phyloP scores from a whole-genome alignment of 1,140 invertebrate genomes.

The Pemphigus obesinymphae region DNA sequence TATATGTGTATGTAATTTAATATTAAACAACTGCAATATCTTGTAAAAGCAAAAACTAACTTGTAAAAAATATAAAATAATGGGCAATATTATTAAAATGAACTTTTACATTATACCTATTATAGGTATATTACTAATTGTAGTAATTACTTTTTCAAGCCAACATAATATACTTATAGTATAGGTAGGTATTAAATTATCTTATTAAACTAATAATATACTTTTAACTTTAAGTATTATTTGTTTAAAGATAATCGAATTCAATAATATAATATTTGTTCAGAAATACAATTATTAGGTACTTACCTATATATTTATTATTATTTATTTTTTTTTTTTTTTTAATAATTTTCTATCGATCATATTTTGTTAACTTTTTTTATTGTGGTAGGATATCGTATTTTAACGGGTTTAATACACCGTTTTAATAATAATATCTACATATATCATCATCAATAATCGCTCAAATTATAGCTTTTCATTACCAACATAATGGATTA shows the following conservation, averaged over 20 bases:
- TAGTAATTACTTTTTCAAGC: too few relatives aligned
- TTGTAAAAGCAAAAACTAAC: not conserved
- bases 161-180: too few relatives aligned
- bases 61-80: not conserved
- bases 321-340: too few relatives aligned
- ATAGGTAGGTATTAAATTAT: too few relatives aligned
- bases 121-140: too few relatives aligned
- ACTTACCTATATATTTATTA: too few relatives aligned
- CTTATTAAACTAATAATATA: too few relatives aligned
- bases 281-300: too few relatives aligned
- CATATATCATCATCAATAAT: not conserved
- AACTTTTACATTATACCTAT: too few relatives aligned
- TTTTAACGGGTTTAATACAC: not conserved
- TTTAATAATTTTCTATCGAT: not conserved
- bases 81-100: not conserved
- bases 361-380: not conserved
- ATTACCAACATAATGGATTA: not conserved
- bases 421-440: not conserved
- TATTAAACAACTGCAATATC: not conserved
- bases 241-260: too few relatives aligned
- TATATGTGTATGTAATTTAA: not conserved
- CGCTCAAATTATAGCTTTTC: not conserved
- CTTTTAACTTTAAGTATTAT: too few relatives aligned
- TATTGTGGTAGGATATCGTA: not conserved
- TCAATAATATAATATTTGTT: too few relatives aligned